Base-by-base conservation (phyloP, 2,113 vertebrate species). In the Prionailurus bengalensis region DNA sequence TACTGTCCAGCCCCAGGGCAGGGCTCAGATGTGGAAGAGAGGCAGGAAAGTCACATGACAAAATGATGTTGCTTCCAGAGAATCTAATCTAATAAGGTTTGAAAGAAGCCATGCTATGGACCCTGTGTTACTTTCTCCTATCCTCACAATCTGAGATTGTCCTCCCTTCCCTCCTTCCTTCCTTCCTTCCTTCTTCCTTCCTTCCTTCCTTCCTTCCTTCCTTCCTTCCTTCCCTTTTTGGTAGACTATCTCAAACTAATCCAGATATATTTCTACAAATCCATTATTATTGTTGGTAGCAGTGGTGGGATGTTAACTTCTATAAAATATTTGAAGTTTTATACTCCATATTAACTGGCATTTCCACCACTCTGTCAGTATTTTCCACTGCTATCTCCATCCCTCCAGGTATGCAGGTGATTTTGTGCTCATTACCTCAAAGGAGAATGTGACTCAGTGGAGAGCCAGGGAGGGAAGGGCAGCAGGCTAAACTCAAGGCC, bases 251-350 rank as follows among this genome's bases (percentile, higher is more conserved):
- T 94, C 55, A 83, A 17, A 19, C n/a, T 66, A n/a, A 90, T 83
- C 27, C 16, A 45, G 61, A 66, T 94, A 23, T 89, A n/a, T 89
- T 95, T 95, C 61, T 5, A 51, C 10, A 65, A 7, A 78, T 66
- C 23, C 68, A 79, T 70, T 66, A 45, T 81, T 91, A 83, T 27
- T 80, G 27, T 68, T 82, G 36, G 53, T 79, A 55, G 89, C 55
- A 66, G 19, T 53, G 48, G n/a, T 42, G 55, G 48, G 55, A 90
- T 53, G 89, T 96, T 94, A 95, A 96, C 55, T 78, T 79, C 27
- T 81, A 86, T 82, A 82, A 91, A 91, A 84, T 61, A 91, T 81
- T 94, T 95, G 84, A 93, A 88, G 23, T 89, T 83, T 66, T 73
- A 68, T 95, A 91, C 39, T 74, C 27, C 29, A 81, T 85, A 94